A percentile compares a stretch with the other conserved stretches of the same genome.
Conservation (phyloP, 2,797 vertebrate species). For the Anguilla pacifica region DNA sequence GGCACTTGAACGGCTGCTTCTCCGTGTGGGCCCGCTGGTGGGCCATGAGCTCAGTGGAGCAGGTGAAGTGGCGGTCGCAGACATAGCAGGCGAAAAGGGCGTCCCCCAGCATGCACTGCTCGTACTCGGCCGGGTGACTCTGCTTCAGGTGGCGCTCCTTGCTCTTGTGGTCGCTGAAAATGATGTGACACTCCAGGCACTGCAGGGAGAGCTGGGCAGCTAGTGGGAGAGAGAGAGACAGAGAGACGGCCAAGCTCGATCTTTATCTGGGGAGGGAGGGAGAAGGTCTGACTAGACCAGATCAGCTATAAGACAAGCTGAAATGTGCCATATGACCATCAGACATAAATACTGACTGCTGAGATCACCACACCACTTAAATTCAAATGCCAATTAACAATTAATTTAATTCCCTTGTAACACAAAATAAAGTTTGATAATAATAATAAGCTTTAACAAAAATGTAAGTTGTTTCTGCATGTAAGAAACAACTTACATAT, state of each 20-base stretch:
- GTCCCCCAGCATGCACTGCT: constrained; percentile 75
- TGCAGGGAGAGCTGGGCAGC: constrained; percentile 77
- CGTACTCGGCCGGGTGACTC: constrained; percentile 78
- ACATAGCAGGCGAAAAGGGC: constrained; percentile 80
- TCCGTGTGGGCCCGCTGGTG: constrained; percentile 79
- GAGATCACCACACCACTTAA: background rate
- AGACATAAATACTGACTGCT: background rate
- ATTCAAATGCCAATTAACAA: background rate
- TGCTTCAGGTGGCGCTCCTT: constrained; percentile 79
- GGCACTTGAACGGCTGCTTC: constrained; percentile 76
- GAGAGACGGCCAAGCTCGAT: background rate
- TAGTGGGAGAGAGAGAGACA: constrained; percentile 44
- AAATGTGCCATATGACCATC: background rate
- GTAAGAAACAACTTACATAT: background rate
- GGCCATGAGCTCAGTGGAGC: constrained; percentile 75
- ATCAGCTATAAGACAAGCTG: constrained; percentile 12
- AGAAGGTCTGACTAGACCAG: background rate
- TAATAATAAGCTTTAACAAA: background rate
- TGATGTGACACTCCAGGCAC: constrained; percentile 81
- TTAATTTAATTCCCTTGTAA: background rate
- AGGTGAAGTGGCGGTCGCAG: constrained; percentile 78
- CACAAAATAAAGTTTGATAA: background rate
- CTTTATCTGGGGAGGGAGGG: background rate
- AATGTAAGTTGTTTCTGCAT: background rate
- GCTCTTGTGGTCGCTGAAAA: constrained; percentile 80